Conservation (phyloP, 2,888 invertebrate species). For the Nomada goodeniana region DNA sequence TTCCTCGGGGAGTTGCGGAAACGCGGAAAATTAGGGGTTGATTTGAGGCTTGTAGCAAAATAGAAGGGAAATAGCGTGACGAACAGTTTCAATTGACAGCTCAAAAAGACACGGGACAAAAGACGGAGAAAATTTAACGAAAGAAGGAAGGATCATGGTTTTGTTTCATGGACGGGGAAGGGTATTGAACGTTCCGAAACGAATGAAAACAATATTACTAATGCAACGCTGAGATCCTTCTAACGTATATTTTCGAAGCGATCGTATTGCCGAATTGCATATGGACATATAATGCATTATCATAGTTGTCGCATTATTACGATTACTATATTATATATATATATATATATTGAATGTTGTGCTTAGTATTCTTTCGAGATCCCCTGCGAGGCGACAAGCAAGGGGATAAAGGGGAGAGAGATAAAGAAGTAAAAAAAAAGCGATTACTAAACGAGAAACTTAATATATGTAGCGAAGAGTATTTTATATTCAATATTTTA, state of each 20-base stretch:
- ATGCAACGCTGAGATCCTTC: conserved; percentile 27
- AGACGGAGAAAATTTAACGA: conserved; percentile 2
- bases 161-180: neutral
- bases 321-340: conserved; percentile 51
- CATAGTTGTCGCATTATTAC: conserved; percentile 76
- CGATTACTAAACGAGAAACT: conserved; percentile 71
- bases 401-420: conserved; percentile 62
- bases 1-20: neutral
- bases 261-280: conserved; percentile 48
- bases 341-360: conserved; percentile 80
- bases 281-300: conserved; percentile 62
- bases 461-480: conserved; percentile 79
- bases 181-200: conserved; percentile 15
- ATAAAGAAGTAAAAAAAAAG: conserved; percentile 64
- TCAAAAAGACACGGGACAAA: conserved; percentile 47
- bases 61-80: conserved; percentile 12
- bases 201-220: neutral
- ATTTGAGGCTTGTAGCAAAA: conserved; percentile 2
- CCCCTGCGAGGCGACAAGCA: conserved; percentile 69
- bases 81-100: conserved; percentile 52
- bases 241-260: conserved; percentile 32
- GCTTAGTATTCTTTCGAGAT: conserved; percentile 78
- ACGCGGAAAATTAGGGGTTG: neutral
- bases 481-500: conserved; percentile 80
- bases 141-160: too few relatives aligned